Base-by-base conservation (phyloP, 92 coral and sea anemone species). In the Heteractis magnifica region DNA sequence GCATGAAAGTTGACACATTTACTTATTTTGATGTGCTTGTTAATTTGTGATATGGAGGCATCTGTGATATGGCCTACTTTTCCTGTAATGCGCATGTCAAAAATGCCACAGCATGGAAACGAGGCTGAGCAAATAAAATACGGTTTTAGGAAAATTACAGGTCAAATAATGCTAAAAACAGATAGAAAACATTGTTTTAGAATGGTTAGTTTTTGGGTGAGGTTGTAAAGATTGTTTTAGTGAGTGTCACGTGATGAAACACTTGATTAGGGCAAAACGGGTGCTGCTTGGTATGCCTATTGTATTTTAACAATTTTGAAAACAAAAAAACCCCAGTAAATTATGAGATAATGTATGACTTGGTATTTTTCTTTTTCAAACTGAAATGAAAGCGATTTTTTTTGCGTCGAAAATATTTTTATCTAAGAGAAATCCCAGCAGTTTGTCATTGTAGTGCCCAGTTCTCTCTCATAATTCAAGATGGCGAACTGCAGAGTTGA, bases 61-160 rank as follows among this genome's bases (percentile, higher is more conserved):
- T 65, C 41, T 65, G 71, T 18, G 48, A 3, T 65, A 65, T 18
- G 71, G 71, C 71, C 3, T 65, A 65, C 71, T 20, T 65, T 65
- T 65, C 26, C 71, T 65, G 71, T 65, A 65, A 65, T 65, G 71
- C 71, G 71, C 71, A 65, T 65, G 71, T 65, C 71, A 65, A 65
- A 65, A 65, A 65, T 18, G 48, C 13, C 41, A 65, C 48, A 65
- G 71, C 71, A 65, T 65, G 71, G 71, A 65, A 65, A 65, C 71
- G 10, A 65, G 71, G 71, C 71, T 65, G 71, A 65, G 7, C 71
- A 65, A 20, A 65, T 1, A 65, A 19, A 65, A 18, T 18, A 18
- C 11, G 8, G 8, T 65, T 20, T 65, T 65, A 65, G 71, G 41
- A 1, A 1, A 0, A 4, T 65, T 65, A 1, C 4, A 65, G 19